Evolutionary conservation across 2,888 invertebrate species (phyloP), one percentile per base, ranked within the genome.

Genomic region (Apamea monoglypha): DNA sequence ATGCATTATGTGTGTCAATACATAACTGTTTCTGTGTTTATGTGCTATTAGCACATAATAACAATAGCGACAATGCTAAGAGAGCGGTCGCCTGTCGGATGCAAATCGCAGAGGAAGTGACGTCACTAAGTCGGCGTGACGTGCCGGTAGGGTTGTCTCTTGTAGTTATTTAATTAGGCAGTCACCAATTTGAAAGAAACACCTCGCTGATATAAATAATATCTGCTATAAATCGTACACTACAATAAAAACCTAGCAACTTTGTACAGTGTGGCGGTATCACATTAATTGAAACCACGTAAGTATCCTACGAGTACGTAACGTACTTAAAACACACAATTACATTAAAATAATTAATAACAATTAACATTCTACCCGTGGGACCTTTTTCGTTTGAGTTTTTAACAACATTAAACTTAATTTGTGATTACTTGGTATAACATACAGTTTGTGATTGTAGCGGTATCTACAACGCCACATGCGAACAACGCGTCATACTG

Each of bases 31-130:
- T 25, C 40, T 82, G 47, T 74, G n/a, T 83, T 73, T 61, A 73
- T 74, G 68, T 76, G 72, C 14, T 70, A 81, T 79, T 83, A 85
- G 68, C 81, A 74, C 73, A 70, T 74, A 59, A 68, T 70, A 66
- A 66, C 79, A 76, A 70, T 84, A 82, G 71, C 56, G 32, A 76
- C 64, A 77, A 61, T 77, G 68, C 71, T 82, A 82, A 87, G 85
- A 89, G 81, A 83, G 75, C 68, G 74, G 59, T 73, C 66, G 68
- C 21, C 74, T 70, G 82, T 80, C 77, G 73, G 70, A 87, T 81
- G 73, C 74, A 80, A 82, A 87, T 85, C 79, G 66, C 80, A 80
- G 61, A 83, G 88, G 88, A 88, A 88, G 78, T 89, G 88, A 83
- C 85, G 76, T 80, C 82, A 79, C 59, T 71, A 63, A 25, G 59